These are phyloP conservation scores for Chlorops oryzae DNA, from an alignment of 1,140 invertebrate genomes.

Conservation along the genomic window DNA sequence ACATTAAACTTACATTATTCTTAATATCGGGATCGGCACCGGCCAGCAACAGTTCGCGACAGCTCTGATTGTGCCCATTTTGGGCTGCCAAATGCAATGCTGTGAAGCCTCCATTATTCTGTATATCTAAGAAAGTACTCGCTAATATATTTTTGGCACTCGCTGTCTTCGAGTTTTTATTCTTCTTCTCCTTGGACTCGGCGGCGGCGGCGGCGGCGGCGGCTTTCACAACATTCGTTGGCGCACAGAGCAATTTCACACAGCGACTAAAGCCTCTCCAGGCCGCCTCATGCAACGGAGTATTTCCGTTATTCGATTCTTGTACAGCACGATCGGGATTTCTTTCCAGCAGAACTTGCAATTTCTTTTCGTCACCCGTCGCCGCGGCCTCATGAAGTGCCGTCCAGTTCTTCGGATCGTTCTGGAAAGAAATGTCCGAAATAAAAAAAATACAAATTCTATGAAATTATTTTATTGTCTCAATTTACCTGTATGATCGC, in stretches of 20 bases:
- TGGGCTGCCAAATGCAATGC: conserved; percentile 91
- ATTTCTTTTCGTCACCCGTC: conserved; percentile 33
- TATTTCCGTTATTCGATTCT: conserved; percentile 73
- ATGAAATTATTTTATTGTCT: too few species aligned
- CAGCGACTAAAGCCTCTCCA: conserved; percentile 90
- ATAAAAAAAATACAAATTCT: too few species aligned
- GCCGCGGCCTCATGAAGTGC: conserved; percentile 36
- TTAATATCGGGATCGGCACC: conserved; percentile 82
- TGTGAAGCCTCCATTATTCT: conserved; percentile 85
- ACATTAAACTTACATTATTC: conserved; percentile 72
- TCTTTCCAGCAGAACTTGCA: conserved; percentile 30
- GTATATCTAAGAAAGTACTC: conserved; percentile 63
- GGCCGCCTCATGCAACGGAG: conserved; percentile 85
- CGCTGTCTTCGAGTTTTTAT: conserved; percentile 3
- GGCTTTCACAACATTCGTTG: conserved; percentile 23
- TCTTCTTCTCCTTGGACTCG: conserved; percentile 23
- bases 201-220: conserved; percentile 8
- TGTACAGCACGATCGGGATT: conserved; percentile 28
- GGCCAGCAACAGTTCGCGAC: conserved; percentile 77
- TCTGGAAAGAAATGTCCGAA: too few species aligned
- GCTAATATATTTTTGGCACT: conserved; percentile 53
- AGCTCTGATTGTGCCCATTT: conserved; percentile 94
- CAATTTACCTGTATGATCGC: too few species aligned
- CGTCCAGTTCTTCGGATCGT: conserved; percentile 24
- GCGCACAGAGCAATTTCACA: conserved; percentile 65